Evolutionary conservation across 2,888 invertebrate genomes (phyloP), one percentile per base, ranked within the genome.

Genomic region (Acholoe squamosa): DNA sequence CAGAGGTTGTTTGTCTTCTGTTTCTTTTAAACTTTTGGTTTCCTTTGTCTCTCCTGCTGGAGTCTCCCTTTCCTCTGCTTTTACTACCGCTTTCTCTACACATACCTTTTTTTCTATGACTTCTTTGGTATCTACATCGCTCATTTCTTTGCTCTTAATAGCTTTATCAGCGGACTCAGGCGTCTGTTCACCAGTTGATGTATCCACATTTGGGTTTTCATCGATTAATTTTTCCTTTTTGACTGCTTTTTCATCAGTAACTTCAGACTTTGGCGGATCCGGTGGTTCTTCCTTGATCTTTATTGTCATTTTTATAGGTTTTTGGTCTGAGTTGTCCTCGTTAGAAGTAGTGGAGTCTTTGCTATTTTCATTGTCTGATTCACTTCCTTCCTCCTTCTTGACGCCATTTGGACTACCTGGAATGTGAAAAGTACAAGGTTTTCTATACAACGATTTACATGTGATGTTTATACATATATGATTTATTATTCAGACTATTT

Each of bases 201-300:
- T 12, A 1, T 14, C 61, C n/a, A 61, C 61, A 61, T 61, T 19
- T 61, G 61, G 61, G 25, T 93, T 61, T 10, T 43, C 43, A 43
- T 43, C 43, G 3, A 43, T 43, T 22, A 31, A 51, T 67, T 10
- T n/a, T 92, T 91, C n/a, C 91, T 90, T 10, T 92, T 61, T 54
- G 10, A 61, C 61, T 61, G 12, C 67, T 33, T 61, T 71, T 43
- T 84, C 84, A 12, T 33, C 28, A 43, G 28, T 84, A 25, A 34
- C 33, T 51, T 84, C 84, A 33, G 43, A 19, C 25, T 52, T 28
- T 43, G 76, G 61, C 28, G 89, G 67, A 71, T 89, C 89, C 1
- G 56, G 67, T 3, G 67, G 71, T 89, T 89, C 89, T 71, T 89
- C 76, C 34, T 67, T 89, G 0, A 89, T 28, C n/a, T 71, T 61